A percentile compares a stretch with the other conserved stretches of the same genome.
phyloP scores from a whole-genome alignment of 2,797 vertebrate species.

The Nannoperca australis region DNA sequence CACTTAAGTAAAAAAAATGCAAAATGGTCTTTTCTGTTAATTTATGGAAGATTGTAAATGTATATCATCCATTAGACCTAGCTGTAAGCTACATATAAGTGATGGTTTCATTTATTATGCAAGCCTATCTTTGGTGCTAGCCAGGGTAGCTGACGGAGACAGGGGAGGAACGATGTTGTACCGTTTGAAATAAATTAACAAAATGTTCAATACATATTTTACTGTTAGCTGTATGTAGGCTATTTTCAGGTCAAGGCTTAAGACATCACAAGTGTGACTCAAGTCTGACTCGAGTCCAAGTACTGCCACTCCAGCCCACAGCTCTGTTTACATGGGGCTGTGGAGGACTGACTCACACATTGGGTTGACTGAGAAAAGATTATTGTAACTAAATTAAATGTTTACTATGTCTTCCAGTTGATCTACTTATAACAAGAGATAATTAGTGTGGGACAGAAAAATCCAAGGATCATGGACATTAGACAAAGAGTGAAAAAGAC shows the following conservation, averaged over 20 bases:
- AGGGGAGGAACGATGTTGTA: too few relatives aligned
- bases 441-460: not conserved
- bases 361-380: too few relatives aligned
- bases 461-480: not conserved
- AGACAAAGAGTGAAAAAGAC: not conserved
- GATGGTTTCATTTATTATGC: too few relatives aligned
- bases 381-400: not conserved
- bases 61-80: too few relatives aligned
- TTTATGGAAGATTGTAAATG: too few relatives aligned
- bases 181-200: too few relatives aligned
- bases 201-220: too few relatives aligned
- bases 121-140: too few relatives aligned
- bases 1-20: too few relatives aligned
- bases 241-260: not conserved
- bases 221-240: not conserved
- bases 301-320: not conserved
- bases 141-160: too few relatives aligned
- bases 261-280: not conserved
- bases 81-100: too few relatives aligned
- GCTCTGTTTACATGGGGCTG: not conserved
- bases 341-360: not conserved
- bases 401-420: not conserved
- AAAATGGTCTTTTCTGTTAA: too few relatives aligned
- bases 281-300: not conserved
- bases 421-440: not conserved